Evolutionary conservation across 2,888 invertebrate species (phyloP).

Genomic region (Cataglyphis albicans): DNA sequence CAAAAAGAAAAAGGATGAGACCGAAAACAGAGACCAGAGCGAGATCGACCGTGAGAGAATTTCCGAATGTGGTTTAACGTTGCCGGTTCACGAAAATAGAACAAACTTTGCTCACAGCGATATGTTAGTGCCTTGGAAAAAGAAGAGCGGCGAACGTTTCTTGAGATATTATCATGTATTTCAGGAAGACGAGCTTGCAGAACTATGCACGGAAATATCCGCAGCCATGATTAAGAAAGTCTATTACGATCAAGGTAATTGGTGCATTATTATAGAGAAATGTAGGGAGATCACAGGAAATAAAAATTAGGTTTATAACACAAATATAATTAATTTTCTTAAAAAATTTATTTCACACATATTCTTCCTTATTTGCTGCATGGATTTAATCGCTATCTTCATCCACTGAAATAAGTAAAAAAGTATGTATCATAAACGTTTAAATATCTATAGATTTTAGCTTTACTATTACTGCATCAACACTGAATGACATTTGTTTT

Average conservation of each 20-base stretch:
- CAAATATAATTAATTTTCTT: neutral
- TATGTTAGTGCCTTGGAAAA: conserved; percentile 98
- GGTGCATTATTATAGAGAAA: conserved; percentile 94
- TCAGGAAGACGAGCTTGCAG: conserved; percentile 92
- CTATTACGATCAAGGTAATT: conserved; percentile 99
- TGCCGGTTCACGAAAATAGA: conserved; percentile 96
- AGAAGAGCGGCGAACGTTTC: conserved; percentile 88
- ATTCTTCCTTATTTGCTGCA: neutral
- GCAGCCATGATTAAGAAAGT: conserved; percentile 88
- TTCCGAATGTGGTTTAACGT: conserved; percentile 78
- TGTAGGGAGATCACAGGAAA: conserved; percentile 1
- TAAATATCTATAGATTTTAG: neutral
- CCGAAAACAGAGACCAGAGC: conserved; percentile 75
- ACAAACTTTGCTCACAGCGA: conserved; percentile 96
- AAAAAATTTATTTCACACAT: neutral
- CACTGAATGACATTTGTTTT: neutral
- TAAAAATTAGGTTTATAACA: conserved; percentile 15
- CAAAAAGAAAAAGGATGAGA: conserved; percentile 86
- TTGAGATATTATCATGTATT: conserved; percentile 98
- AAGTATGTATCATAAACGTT: neutral
- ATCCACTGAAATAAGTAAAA: conserved; percentile 7
- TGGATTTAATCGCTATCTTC: conserved; percentile 7
- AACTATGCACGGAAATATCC: conserved; percentile 88
- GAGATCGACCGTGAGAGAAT: conserved; percentile 40
- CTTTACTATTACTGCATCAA: neutral